These are phyloP conservation scores for Aphaenogaster ashmeadi DNA, from an alignment of 1,140 invertebrate species.

Conservation along the genomic window DNA sequence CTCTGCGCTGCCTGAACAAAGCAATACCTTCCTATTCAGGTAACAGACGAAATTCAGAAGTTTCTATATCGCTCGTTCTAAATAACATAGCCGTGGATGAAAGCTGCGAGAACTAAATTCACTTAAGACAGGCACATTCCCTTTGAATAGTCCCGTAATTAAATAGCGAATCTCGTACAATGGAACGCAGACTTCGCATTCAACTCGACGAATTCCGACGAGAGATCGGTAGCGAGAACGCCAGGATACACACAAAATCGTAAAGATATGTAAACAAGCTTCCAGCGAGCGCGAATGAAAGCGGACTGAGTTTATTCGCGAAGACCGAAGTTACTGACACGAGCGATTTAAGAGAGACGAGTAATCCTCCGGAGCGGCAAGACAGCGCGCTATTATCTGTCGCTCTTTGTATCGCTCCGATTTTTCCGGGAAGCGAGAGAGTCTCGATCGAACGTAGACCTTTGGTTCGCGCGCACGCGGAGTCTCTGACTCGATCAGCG, in stretches of 20 bases:
- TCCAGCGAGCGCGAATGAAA: not conserved
- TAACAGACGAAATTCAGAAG: not conserved
- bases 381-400: conserved; percentile 29
- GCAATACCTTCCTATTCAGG: not conserved
- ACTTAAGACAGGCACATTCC: not conserved
- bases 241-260: too few relatives aligned
- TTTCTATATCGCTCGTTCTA: not conserved
- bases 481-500: not conserved
- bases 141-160: not conserved
- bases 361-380: conserved; percentile 13
- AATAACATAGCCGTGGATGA: not conserved
- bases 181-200: not conserved
- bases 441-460: conserved; percentile 24
- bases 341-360: not conserved
- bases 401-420: conserved; percentile 26
- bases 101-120: not conserved
- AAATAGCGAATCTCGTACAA: not conserved
- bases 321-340: not conserved
- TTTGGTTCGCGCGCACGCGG: not conserved
- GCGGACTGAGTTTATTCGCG: not conserved
- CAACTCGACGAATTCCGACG: not conserved
- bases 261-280: conserved; percentile 3
- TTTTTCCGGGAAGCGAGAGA: conserved; percentile 35
- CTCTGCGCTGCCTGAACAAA: not conserved
- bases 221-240: not conserved